Evolutionary conservation across 2,113 vertebrate genomes (phyloP).

Genomic region (Apaloderma vittatum): DNA sequence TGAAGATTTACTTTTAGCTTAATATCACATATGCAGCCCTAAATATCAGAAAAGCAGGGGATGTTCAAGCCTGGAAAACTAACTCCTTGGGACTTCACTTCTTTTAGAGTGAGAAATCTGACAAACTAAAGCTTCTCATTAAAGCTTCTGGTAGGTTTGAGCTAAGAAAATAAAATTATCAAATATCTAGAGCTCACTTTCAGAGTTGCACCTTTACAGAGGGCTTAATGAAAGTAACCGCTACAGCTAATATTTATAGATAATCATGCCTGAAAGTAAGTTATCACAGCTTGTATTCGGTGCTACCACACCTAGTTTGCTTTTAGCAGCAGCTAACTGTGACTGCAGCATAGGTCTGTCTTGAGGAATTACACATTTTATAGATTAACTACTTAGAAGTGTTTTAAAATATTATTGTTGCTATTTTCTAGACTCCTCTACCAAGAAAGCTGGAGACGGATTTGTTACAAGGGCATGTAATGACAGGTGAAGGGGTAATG

Average conservation of each 20-base stretch:
- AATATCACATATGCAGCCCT: neutral
- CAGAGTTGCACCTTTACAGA: neutral
- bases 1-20: neutral
- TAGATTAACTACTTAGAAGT: neutral
- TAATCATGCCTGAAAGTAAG: neutral
- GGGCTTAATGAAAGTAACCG: rapidly evolving
- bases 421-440: neutral
- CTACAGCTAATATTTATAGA: neutral
- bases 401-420: neutral
- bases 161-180: neutral
- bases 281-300: neutral
- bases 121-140: too few relatives aligned
- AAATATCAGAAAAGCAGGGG: neutral
- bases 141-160: neutral
- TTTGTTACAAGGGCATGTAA: neutral
- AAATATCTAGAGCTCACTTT: neutral
- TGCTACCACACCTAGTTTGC: neutral
- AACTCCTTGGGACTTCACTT: neutral
- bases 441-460: neutral
- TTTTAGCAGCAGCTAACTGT: neutral
- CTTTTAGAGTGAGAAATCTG: neutral
- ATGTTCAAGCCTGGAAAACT: neutral
- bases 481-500: neutral
- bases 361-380: neutral
- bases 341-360: neutral